Evolutionary conservation across 1,140 invertebrate species (phyloP).

Genomic region (Fopius arisanus): DNA sequence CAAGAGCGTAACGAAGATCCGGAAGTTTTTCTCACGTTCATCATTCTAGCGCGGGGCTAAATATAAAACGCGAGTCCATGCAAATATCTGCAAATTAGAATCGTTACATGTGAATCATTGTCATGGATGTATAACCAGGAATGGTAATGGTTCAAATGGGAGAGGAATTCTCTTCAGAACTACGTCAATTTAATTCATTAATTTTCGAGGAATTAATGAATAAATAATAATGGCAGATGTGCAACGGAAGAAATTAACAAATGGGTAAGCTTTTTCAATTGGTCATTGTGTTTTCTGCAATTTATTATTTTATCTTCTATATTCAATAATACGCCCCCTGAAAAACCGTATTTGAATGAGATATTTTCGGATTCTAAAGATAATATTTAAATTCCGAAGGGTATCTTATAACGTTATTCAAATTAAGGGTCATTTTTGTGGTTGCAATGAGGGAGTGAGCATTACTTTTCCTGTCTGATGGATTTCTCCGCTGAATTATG

Average conservation of each 20-base stretch:
- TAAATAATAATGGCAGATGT: not conserved
- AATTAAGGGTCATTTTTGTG: not conserved
- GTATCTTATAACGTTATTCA: not conserved
- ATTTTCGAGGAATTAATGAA: not conserved
- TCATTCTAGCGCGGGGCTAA: constrained; percentile 22
- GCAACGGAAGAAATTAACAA: not conserved
- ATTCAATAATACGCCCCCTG: not conserved
- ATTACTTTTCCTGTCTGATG: too few relatives aligned
- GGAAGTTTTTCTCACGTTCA: constrained; percentile 50
- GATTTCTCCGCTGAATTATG: too few relatives aligned
- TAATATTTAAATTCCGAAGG: not conserved
- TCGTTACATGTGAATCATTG: not conserved
- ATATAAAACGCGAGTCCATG: not conserved
- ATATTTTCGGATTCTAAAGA: not conserved
- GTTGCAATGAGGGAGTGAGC: not conserved
- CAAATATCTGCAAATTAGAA: constrained; percentile 1
- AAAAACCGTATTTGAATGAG: not conserved
- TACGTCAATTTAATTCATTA: not conserved
- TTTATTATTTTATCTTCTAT: not conserved
- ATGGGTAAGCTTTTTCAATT: not conserved
- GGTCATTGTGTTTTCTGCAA: too few relatives aligned
- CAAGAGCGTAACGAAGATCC: not conserved
- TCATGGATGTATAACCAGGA: not conserved
- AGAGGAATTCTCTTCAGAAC: not conserved
- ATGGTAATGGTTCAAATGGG: not conserved